These are phyloP conservation scores for Liposcelis brunnea DNA, from an alignment of 2,888 invertebrate species.

Conservation along the genomic window DNA sequence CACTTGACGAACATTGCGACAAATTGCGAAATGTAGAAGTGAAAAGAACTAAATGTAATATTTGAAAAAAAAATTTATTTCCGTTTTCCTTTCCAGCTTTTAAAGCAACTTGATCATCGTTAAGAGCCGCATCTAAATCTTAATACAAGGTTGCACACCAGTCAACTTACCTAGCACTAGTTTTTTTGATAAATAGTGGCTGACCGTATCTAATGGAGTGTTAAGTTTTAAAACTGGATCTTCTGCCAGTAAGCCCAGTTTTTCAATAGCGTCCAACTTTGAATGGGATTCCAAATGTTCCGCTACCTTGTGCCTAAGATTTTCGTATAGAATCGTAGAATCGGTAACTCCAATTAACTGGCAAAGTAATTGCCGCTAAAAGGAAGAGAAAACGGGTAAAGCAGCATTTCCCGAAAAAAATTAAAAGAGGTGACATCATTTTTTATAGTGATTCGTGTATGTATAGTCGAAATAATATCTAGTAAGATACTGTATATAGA, in stretches of 20 bases:
- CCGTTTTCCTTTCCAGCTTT: too few species aligned
- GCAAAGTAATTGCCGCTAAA: conserved; percentile 67
- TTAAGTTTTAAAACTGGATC: conserved; percentile 61
- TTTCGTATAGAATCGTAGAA: conserved; percentile 81
- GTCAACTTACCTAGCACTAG: conserved; percentile 49
- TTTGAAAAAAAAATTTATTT: too few species aligned
- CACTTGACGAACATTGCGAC: too few species aligned
- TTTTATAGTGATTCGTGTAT: not conserved
- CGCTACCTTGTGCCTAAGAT: conserved; percentile 64
- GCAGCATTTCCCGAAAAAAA: too few species aligned
- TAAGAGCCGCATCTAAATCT: too few species aligned
- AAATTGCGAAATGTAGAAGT: too few species aligned
- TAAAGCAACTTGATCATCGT: too few species aligned
- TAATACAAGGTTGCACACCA: too few species aligned
- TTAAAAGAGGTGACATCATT: not conserved
- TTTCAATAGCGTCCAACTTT: conserved; percentile 60
- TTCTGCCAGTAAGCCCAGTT: conserved; percentile 75
- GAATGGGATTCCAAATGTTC: conserved; percentile 59
- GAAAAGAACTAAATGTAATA: too few species aligned
- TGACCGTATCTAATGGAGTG: conserved; percentile 85
- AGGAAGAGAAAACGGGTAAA: conserved; percentile 13
- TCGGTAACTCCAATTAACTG: conserved; percentile 68
- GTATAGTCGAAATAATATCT: too few species aligned
- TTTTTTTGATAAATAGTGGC: conserved; percentile 68
- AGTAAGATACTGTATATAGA: too few species aligned